phyloP scores from a whole-genome alignment of 2,113 vertebrate species.

The Trachemys scripta region DNA sequence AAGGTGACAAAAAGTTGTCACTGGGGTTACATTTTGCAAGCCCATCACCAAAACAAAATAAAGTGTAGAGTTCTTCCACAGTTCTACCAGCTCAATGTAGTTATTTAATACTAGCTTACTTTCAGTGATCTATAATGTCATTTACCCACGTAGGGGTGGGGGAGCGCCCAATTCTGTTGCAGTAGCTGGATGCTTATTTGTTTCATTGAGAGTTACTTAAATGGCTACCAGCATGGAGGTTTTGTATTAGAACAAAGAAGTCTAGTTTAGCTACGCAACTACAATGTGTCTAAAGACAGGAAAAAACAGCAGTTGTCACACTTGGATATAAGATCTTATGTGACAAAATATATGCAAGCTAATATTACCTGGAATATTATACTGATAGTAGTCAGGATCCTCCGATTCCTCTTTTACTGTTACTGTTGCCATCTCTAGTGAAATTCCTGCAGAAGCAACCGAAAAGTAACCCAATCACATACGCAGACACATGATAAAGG shows the following conservation, averaged over 20 bases:
- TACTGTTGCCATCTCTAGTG: conserved; percentile 71
- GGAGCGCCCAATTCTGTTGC: background rate
- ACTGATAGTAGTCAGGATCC: conserved; percentile 81
- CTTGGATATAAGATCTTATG: background rate
- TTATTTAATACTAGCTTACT: background rate
- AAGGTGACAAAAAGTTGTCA: background rate
- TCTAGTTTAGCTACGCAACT: background rate
- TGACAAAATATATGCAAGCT: background rate
- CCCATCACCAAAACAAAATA: background rate
- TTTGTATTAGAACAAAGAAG: background rate
- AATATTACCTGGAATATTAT: conserved; percentile 79
- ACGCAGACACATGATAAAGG: background rate
- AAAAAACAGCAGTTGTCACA: background rate
- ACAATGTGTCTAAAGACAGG: background rate
- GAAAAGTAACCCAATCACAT: background rate
- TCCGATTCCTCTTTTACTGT: conserved; percentile 82
- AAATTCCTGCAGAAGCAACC: conserved; percentile 67
- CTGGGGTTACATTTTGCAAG: background rate
- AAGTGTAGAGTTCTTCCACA: background rate
- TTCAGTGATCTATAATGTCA: background rate
- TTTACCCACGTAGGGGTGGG: background rate
- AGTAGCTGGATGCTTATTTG: background rate
- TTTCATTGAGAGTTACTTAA: background rate
- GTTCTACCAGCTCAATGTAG: background rate
- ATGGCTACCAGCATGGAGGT: background rate